Base-by-base conservation (phyloP, 1,140 invertebrate genomes). In the Amyelois transitella region DNA sequence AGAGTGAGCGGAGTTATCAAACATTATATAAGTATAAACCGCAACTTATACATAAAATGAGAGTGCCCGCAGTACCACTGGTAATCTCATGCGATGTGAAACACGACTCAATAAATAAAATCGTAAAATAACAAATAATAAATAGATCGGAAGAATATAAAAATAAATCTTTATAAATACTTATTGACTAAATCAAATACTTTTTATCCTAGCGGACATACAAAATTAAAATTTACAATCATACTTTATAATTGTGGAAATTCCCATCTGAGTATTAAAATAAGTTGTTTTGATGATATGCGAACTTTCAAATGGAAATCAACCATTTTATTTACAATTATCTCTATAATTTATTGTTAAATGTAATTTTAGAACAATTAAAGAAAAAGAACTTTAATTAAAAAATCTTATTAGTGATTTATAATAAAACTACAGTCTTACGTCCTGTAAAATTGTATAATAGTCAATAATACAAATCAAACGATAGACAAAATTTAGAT, bases 161-260 rank as follows among this genome's bases (percentile, higher is more conserved):
- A 81, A 86, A 84, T 83, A 82, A 76, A 75, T 81, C 72, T 82
- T 75, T 79, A 78, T 86, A 87, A 80, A 82, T 83, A 88, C 81
- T 85, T 84, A 88, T 64, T 58, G 58, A 68, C 66, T 73, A 80
- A 74, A 72, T 72, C 70, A 81, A 81, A 38, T 38, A 38, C 32
- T 28, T 28, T 28, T n/a, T n/a, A n/a, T 8, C 25, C 7, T 28
- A 28, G 7, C 25, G 25, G 25, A 14, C 32, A 38, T 38, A 38
- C 32, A 43, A 52, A 18, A 17, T 14, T 38, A 38, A 14, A 38
- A n/a, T 38, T 38, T 38, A 38, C 32, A 14, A 38, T 14, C 38
- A 21, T 49, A 38, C 51, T 43, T 43, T 17, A 28, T 50, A 51
- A 18, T 14, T 38, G 32, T 8, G 32, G 32, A 54, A 14, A 14